A percentile compares a stretch with the other conserved stretches of the same genome.
These are phyloP conservation scores for Peromyscus polionotus DNA, from an alignment of 2,113 vertebrate genomes.

Conservation along the genomic window DNA sequence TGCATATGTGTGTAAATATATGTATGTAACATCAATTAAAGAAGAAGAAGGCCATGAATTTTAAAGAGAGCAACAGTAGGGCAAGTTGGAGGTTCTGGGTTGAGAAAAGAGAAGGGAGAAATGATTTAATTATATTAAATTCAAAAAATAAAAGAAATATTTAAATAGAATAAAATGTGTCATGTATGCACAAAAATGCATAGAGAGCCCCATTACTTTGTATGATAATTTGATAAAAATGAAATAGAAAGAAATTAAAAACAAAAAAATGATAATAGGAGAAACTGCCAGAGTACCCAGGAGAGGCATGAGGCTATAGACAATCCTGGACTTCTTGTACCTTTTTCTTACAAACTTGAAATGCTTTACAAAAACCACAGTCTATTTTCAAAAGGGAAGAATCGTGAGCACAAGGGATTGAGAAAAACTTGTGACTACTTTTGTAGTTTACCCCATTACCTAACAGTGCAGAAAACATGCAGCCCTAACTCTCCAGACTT, in stretches of 20 bases:
- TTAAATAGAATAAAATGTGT: background rate
- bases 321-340: background rate
- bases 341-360: background rate
- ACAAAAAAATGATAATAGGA: background rate
- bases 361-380: background rate
- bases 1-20: background rate
- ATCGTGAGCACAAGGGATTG: background rate
- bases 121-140: background rate
- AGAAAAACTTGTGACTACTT: background rate
- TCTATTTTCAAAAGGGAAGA: background rate
- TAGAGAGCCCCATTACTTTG: too few species aligned
- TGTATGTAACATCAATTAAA: background rate
- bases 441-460: background rate
- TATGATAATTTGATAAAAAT: background rate
- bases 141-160: background rate
- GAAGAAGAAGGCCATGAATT: background rate
- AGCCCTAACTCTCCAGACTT: background rate
- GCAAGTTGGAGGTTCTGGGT: background rate
- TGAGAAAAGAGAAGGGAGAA: background rate
- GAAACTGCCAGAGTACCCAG: background rate
- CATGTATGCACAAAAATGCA: background rate
- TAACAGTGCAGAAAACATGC: background rate
- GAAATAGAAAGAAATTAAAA: background rate
- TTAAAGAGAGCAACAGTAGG: background rate
- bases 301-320: background rate